Conservation (phyloP, 2,113 vertebrate genomes). For the Elaphurus davidianus region DNA sequence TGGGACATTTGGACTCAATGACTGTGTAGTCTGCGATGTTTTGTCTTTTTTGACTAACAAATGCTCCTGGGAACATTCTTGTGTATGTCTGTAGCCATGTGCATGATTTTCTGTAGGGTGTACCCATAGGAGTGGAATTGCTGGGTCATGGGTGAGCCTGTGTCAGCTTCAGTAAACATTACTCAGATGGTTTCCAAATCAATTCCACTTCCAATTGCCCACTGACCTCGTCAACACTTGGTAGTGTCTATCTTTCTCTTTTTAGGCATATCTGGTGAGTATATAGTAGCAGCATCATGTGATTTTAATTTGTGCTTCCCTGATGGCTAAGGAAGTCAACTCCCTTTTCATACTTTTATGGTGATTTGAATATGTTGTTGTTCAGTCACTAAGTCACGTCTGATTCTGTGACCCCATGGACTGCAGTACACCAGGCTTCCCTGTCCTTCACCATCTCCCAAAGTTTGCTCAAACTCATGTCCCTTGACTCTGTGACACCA, state of each 20-base stretch:
- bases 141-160: rapidly evolving
- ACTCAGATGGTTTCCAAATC: background rate
- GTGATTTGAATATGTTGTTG: background rate
- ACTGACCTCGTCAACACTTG: rapidly evolving
- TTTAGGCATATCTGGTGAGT: background rate
- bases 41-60: background rate
- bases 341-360: background rate
- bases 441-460: background rate
- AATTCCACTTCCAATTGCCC: background rate
- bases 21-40: background rate
- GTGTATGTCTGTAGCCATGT: rapidly evolving
- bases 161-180: background rate
- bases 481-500: background rate
- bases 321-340: background rate
- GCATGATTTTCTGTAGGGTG: rapidly evolving
- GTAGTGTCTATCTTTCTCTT: background rate
- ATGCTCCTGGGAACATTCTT: background rate
- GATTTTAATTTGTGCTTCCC: background rate
- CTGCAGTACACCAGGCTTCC: background rate
- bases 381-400: background rate
- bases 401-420: background rate
- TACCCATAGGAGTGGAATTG: too few species aligned
- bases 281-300: rapidly evolving
- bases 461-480: background rate
- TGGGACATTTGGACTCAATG: background rate